A percentile compares a stretch with the other conserved stretches of the same genome.
phyloP scores from a whole-genome alignment of 2,888 invertebrate species.

The Apeira syringaria region DNA sequence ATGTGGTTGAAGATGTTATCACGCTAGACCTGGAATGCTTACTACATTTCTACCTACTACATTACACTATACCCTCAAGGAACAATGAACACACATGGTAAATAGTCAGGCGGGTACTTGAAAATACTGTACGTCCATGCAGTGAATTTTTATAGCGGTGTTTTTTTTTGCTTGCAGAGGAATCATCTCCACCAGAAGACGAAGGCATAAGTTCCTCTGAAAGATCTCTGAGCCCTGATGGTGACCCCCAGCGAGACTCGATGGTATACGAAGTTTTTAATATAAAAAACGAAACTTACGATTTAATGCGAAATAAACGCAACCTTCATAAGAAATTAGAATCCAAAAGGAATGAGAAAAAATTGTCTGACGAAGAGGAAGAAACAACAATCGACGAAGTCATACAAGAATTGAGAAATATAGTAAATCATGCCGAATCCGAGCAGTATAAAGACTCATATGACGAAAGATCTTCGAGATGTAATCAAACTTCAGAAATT shows the following conservation, averaged over 20 bases:
- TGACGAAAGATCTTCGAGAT: constrained; percentile 63
- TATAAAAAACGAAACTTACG: constrained; percentile 82
- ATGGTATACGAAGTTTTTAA: constrained; percentile 85
- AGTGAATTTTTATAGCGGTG: too few species aligned
- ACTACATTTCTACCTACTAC: too few species aligned
- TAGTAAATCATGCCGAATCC: constrained; percentile 93
- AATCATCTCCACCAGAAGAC: constrained; percentile 92
- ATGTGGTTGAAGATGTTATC: too few species aligned
- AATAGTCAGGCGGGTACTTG: too few species aligned
- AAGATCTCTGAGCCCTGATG: constrained; percentile 89
- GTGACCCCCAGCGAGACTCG: constrained; percentile 83
- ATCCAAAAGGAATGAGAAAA: constrained; percentile 58
- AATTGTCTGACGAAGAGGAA: constrained; percentile 85
- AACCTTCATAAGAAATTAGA: constrained; percentile 68
- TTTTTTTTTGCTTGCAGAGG: constrained; percentile 66
- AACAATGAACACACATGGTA: too few species aligned
- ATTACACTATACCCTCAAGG: too few species aligned
- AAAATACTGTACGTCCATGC: too few species aligned
- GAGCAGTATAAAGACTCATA: constrained; percentile 79
- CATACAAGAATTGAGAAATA: constrained; percentile 92
- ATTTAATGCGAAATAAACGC: constrained; percentile 71
- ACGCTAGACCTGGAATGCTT: too few species aligned
- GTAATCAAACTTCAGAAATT: constrained; percentile 71
- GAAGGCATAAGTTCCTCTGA: constrained; percentile 95
- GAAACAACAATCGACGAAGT: constrained; percentile 94